These are phyloP conservation scores for Potorous gilbertii DNA, from an alignment of 2,797 vertebrate species.

Conservation along the genomic window DNA sequence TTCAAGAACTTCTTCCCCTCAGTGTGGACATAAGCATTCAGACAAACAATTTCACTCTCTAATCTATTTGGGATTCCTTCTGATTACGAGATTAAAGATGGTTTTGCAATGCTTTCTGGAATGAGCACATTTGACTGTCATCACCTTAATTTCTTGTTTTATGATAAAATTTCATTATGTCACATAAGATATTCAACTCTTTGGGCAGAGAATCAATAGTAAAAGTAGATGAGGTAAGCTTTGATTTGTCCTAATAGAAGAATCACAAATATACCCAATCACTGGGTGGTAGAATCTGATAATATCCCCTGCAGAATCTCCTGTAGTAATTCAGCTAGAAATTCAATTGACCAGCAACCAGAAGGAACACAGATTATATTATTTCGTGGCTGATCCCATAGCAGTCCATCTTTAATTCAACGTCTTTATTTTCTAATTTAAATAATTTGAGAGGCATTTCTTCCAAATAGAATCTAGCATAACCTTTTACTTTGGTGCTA, in stretches of 20 bases:
- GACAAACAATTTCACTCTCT: neutral
- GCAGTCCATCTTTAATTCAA: constrained; percentile 44
- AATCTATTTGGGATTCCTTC: neutral
- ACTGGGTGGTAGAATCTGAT: constrained; percentile 55
- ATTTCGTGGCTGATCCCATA: constrained; percentile 58
- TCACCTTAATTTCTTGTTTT: constrained; percentile 18
- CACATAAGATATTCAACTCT: constrained; percentile 38
- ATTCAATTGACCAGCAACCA: constrained; percentile 20
- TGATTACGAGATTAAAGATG: neutral
- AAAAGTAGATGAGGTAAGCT: constrained; percentile 19
- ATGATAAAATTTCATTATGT: constrained; percentile 55
- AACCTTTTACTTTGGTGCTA: constrained; percentile 40
- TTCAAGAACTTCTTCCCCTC: neutral
- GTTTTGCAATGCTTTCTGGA: neutral
- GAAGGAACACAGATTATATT: constrained; percentile 44
- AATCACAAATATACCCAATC: constrained; percentile 46
- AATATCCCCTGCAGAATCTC: constrained; percentile 53
- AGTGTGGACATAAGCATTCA: neutral
- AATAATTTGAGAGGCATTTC: constrained; percentile 55
- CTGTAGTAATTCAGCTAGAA: constrained; percentile 65
- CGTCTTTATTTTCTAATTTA: constrained; percentile 62
- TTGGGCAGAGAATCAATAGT: constrained; percentile 36
- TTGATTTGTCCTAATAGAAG: constrained; percentile 59
- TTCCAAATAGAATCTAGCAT: constrained; percentile 57
- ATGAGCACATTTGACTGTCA: constrained; percentile 37